Percentiles rank a stretch among this genome's conserved stretches.
Evolutionary conservation across 2,888 invertebrate species (phyloP).

Genomic region (Eilema caniola): DNA sequence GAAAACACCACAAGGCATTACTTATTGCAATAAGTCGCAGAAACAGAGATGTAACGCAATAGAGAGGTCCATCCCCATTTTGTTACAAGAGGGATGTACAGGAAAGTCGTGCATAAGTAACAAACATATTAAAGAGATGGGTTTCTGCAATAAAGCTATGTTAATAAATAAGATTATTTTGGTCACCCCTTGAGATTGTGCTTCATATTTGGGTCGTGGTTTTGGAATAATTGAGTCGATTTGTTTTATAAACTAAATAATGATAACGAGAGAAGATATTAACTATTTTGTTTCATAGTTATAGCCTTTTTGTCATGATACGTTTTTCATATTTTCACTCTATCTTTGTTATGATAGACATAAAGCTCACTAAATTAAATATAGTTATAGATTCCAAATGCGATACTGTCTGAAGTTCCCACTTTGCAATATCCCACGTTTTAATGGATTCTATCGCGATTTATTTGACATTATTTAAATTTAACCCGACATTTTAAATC

Average conservation of each 20-base stretch:
- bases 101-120: conserved; percentile 72
- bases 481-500: conserved; percentile 4
- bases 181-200: conserved; percentile 16
- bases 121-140: conserved; percentile 58
- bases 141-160: conserved; percentile 60
- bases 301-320: neutral
- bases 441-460: too few relatives aligned
- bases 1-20: conserved; percentile 81
- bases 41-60: conserved; percentile 76
- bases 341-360: too few relatives aligned
- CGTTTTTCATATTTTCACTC: neutral
- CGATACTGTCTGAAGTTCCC: too few relatives aligned
- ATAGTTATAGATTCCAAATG: too few relatives aligned
- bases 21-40: conserved; percentile 70
- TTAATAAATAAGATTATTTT: conserved; percentile 64
- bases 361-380: too few relatives aligned
- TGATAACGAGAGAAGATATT: neutral
- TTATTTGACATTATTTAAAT: too few relatives aligned
- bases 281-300: neutral
- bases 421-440: too few relatives aligned
- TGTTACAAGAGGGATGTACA: conserved; percentile 38
- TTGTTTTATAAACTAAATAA: neutral
- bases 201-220: conserved; percentile 4
- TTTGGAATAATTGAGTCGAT: conserved; percentile 16
- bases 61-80: conserved; percentile 37